These are phyloP conservation scores for Drosophila pruinosa DNA, from an alignment of 1,140 invertebrate genomes.

Conservation along the genomic window DNA sequence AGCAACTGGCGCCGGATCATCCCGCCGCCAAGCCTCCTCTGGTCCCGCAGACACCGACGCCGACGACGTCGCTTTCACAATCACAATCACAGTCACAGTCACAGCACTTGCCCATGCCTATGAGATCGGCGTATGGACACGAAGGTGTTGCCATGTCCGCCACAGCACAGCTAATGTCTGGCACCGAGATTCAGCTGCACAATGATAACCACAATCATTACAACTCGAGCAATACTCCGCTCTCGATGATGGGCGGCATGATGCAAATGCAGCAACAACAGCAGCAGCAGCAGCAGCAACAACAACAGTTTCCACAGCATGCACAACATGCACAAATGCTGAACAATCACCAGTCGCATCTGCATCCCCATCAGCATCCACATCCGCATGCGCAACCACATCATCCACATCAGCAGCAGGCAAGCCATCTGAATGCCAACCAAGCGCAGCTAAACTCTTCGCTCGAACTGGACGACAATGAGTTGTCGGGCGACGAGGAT, in stretches of 20 bases:
- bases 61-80: not conserved
- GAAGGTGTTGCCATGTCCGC: constrained; percentile 42
- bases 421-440: constrained; percentile 3
- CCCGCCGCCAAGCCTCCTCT: not conserved
- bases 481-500: constrained; percentile 75
- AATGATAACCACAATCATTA: constrained; percentile 57
- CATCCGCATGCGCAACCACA: constrained; percentile 39
- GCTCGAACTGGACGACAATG: constrained; percentile 72
- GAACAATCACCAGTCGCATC: constrained; percentile 47
- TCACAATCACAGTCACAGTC: constrained; percentile 1
- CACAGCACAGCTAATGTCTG: constrained; percentile 29
- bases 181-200: constrained; percentile 60
- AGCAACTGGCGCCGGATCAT: constrained; percentile 18
- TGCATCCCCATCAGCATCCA: constrained; percentile 52
- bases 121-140: constrained; percentile 21
- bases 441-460: constrained; percentile 59
- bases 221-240: constrained; percentile 69
- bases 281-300: constrained; percentile 19
- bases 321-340: constrained; percentile 22
- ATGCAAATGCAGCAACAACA: constrained; percentile 62
- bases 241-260: constrained; percentile 77
- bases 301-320: constrained; percentile 15
- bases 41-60: not conserved
- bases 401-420: constrained; percentile 20
- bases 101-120: constrained; percentile 45